Base-by-base conservation (phyloP, 2,113 vertebrate species). In the Gallinago paraguaiae region DNA sequence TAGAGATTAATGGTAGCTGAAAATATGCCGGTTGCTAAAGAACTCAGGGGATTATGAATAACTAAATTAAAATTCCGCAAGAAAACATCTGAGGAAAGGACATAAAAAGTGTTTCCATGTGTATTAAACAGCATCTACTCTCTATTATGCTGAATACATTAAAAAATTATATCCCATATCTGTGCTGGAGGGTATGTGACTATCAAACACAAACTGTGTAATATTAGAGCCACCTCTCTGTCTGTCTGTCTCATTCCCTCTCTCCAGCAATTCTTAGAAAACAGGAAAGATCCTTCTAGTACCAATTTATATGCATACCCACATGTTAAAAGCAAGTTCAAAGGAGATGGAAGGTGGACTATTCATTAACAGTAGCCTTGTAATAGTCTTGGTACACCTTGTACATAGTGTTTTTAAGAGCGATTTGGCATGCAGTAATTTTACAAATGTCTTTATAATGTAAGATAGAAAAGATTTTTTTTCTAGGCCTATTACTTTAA, bases 321-420 rank as follows among this genome's bases (percentile, higher is more conserved):
- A 53, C 77, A 60, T 77, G 30, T 68, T 56, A 86, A 92, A 84
- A 84, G 12, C 23, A 83, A 86, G 39, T 86, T 97, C 84, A 96
- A 94, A 90, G 64, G 33, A 96, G 31, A 12, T 81, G 30, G 14
- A 65, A 69, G 43, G 65, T 63, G 35, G 37, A 77, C 35, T 70
- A 31, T 51, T 80, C 30, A 88, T 93, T 92, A 69, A 83, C 28
- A 87, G 33, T 39, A 90, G 37, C 11, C 68, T 88, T 90, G 27
- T 33, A 84, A 78, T 39, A 68, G 37, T 65, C 70, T 75, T 57
- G 35, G 54, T 54, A 77, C 0, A 2, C 35, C 35, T 74, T 25
- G 22, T 37, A 82, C 13, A 65, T 46, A 65, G 27, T 33, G 9
- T 59, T 78, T 94, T 37, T 81, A 94, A 70, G 43, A 72, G 8